Base-by-base conservation (phyloP, 2,113 vertebrate genomes). In the Psophia crepitans region DNA sequence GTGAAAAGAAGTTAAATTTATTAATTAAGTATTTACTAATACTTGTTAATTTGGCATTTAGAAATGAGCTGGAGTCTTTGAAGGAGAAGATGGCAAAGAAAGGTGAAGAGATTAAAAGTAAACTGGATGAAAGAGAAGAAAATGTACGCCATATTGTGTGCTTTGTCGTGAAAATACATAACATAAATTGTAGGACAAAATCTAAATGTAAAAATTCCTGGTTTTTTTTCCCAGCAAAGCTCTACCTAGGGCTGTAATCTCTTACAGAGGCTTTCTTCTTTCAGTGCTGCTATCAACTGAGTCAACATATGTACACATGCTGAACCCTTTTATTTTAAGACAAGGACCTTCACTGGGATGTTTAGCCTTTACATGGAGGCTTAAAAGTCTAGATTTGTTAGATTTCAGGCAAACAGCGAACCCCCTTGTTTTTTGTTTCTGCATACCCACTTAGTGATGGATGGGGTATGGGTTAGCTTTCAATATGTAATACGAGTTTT, bases 101-200 rank as follows among this genome's bases (percentile, higher is more conserved):
- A 89, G 95, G 61, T 95, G 93, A 98, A 97, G 98, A 99, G 84
- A 96, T 95, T 58, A 96, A 98, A 93, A 98, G 51, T 66, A 96
- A 98, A 96, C 96, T 98, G 96, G 98, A 98, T 89, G 97, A 98
- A 95, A 98, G 96, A 81, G 98, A 99, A 94, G 98, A 98, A 97
- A 98, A 97, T 63, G 99, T 99, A 98, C 83, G 98, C 48, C 35
- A 58, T 16, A 24, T 70, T 56, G 28, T 69, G 27, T 48, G 32
- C 33, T 77, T 48, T 85, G 63, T 81, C 6, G 10, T 83, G n/a
- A 57, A 35, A 95, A 84, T 61, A 11, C 6, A 1, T 53, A 48
- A 18, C n/a, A 21, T 26, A 37, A 58, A 11, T 21, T 71, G 21
- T 24, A 56, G 74, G 64, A 73, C 28, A 77, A 39, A 76, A 58